phyloP scores from a whole-genome alignment of 2,113 vertebrate species.

The Oreotrochilus melanogaster region DNA sequence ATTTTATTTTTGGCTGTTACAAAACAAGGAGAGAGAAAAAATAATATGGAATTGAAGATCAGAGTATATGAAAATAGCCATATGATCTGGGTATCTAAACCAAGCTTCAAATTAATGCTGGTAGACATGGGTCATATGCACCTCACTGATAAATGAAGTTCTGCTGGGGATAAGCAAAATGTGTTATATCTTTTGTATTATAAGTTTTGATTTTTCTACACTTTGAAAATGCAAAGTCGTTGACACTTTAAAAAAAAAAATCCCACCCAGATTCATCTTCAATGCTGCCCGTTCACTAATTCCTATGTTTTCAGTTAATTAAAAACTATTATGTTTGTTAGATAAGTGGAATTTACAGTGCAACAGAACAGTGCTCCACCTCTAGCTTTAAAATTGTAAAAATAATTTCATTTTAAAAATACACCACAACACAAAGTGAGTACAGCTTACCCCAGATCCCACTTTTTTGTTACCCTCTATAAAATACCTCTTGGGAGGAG shows the following conservation, averaged over 20 bases:
- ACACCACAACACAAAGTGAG: neutral
- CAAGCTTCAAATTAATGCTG: neutral
- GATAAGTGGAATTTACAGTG: neutral
- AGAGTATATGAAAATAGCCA: neutral
- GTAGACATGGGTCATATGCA: accelerated
- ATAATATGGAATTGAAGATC: neutral
- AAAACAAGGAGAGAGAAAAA: neutral
- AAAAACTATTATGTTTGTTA: neutral
- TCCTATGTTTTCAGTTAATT: neutral
- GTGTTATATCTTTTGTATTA: neutral
- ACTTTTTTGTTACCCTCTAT: neutral
- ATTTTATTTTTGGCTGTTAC: neutral
- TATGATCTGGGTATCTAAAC: neutral
- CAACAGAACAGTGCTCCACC: neutral
- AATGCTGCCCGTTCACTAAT: neutral
- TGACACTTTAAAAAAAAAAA: neutral
- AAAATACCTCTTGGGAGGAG: neutral
- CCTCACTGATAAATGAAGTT: neutral
- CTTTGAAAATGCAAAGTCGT: neutral
- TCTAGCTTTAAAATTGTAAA: neutral
- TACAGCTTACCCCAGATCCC: neutral
- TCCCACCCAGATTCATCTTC: neutral
- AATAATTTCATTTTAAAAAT: neutral
- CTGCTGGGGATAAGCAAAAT: neutral
- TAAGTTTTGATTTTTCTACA: neutral